phyloP scores from a whole-genome alignment of 2,888 invertebrate species.

The Drosophila emarginata region DNA sequence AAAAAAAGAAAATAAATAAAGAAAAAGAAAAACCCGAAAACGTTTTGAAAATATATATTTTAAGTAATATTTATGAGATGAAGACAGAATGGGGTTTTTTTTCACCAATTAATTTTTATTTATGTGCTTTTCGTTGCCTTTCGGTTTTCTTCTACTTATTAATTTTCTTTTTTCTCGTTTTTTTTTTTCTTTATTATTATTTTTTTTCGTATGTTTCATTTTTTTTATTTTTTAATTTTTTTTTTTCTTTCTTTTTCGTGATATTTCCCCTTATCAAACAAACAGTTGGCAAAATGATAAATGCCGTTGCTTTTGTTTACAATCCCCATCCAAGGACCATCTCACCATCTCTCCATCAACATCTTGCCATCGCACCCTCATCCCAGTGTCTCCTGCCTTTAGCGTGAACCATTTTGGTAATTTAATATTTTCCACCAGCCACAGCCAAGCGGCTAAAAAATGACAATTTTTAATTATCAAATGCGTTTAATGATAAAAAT shows the following conservation, averaged over 20 bases:
- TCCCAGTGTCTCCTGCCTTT: neutral
- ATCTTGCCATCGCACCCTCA: neutral
- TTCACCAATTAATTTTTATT: slow-evolving; percentile 74
- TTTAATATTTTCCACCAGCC: slow-evolving; percentile 36
- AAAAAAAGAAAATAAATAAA: neutral
- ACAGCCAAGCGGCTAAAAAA: slow-evolving; percentile 61
- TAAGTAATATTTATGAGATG: slow-evolving; percentile 69
- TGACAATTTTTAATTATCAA: slow-evolving; percentile 80
- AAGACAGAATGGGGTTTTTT: slow-evolving; percentile 27
- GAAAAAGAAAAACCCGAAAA: neutral
- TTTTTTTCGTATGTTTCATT: slow-evolving; percentile 57
- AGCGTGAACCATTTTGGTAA: neutral
- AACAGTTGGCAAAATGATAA: slow-evolving; percentile 79
- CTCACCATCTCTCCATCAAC: too few relatives aligned
- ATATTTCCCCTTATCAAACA: slow-evolving; percentile 72
- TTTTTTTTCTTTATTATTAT: slow-evolving; percentile 55
- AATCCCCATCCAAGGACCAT: neutral
- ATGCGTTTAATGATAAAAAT: slow-evolving; percentile 81
- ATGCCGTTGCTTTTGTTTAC: slow-evolving; percentile 63
- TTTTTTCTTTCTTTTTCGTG: slow-evolving; percentile 33
- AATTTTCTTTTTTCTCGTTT: slow-evolving; percentile 29
- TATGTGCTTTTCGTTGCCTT: slow-evolving; percentile 50
- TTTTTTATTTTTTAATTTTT: slow-evolving; percentile 26
- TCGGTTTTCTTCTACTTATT: slow-evolving; percentile 1
- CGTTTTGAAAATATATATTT: slow-evolving; percentile 57